These are phyloP conservation scores for Pygoscelis adeliae DNA, from an alignment of 2,113 vertebrate genomes.

Conservation along the genomic window DNA sequence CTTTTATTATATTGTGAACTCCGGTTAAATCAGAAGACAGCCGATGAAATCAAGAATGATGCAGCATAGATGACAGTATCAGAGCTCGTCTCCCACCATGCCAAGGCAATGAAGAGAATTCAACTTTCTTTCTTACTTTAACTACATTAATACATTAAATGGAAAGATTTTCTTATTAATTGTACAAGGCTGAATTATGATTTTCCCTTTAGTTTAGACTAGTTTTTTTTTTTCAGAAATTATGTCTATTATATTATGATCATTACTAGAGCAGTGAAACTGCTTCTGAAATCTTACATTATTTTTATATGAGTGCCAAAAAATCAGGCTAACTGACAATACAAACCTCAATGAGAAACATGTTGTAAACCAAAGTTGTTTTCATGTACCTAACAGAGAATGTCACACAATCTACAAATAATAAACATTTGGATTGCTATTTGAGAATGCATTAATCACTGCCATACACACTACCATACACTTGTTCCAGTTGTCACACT, in stretches of 20 bases:
- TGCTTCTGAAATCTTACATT: not conserved
- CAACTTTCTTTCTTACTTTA: not conserved
- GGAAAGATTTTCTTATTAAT: not conserved
- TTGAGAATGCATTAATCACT: not conserved
- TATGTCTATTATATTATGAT: not conserved
- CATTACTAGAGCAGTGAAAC: not conserved
- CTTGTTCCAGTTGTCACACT: not conserved
- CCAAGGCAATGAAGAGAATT: not conserved
- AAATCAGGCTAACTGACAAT: not conserved
- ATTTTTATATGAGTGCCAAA: not conserved
- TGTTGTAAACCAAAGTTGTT: not conserved
- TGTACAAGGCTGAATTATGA: not conserved
- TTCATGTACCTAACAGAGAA: not conserved
- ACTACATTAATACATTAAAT: not conserved
- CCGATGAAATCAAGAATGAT: not conserved
- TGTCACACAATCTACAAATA: not conserved
- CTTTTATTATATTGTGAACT: not conserved
- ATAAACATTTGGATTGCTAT: not conserved
- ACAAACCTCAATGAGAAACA: constrained; percentile 3
- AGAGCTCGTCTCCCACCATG: not conserved
- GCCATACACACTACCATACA: not conserved
- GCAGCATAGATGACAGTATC: not conserved
- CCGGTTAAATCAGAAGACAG: not conserved
- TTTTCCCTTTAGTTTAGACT: not conserved
- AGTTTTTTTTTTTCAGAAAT: not conserved